phyloP scores from a whole-genome alignment of 2,113 vertebrate genomes.

The Picathartes gymnocephalus region DNA sequence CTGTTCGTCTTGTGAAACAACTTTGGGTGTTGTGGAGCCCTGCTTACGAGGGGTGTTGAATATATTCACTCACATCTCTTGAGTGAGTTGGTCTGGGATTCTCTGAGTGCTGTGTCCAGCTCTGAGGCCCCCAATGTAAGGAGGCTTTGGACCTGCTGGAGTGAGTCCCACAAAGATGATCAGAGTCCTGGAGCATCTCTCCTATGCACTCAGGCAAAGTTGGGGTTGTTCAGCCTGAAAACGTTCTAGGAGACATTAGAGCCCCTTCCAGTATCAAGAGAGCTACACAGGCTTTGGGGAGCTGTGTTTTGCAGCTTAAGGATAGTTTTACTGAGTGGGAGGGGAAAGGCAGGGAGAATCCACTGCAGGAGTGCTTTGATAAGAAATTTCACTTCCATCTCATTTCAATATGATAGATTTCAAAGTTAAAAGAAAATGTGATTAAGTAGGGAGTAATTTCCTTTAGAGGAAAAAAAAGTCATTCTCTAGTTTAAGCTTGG shows the following conservation, averaged over 20 bases:
- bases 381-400: not conserved
- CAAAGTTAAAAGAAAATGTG: not conserved
- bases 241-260: not conserved
- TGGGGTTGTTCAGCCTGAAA: not conserved
- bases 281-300: not conserved
- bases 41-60: not conserved
- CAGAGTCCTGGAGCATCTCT: not conserved
- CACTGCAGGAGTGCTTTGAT: not conserved
- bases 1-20: not conserved
- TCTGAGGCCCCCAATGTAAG: not conserved
- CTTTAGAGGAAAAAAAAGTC: not conserved
- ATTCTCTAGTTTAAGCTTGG: not conserved
- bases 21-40: not conserved
- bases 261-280: not conserved
- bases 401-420: not conserved
- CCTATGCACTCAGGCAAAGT: not conserved
- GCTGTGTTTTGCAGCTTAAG: not conserved
- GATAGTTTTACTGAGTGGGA: not conserved
- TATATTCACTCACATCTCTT: not conserved
- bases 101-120: not conserved
- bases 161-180: not conserved
- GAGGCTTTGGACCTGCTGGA: not conserved
- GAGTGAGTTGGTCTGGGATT: not conserved
- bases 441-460: not conserved
- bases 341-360: not conserved